Base-by-base conservation (phyloP, 2,113 vertebrate genomes). In the Pedionomus torquatus region DNA sequence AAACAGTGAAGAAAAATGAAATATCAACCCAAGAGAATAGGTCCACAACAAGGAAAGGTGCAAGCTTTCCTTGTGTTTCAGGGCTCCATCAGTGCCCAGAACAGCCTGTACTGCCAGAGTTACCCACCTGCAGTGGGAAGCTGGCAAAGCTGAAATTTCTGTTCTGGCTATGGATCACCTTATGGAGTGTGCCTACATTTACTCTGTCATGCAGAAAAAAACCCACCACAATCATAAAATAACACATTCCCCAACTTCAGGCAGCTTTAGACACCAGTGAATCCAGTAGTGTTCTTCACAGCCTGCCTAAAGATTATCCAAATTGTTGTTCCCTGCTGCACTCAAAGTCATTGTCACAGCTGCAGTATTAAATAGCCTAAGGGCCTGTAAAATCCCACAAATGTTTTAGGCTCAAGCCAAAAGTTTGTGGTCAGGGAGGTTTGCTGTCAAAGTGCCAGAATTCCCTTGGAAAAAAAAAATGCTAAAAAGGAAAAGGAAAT, bases 281-380 rank as follows among this genome's bases (percentile, higher is more conserved):
- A 79, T 70, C 26, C 43, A 64, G 43, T 41, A 18, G 49, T 65
- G 33, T 19, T 91, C 71, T 72, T 95, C 63, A 65, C 21, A 77
- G 49, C n/a, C 49, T 75, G 79, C 61, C 63, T 72, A 69, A 94
- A 88, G 13, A 39, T 5, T 37, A 52, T 77, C 55, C 51, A 94
- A 94, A 84, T 30, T 74, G 57, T 48, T 87, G 26, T 78, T 31
- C 30, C 28, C 69, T 75, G 44, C 74, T 93, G 64, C 13, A 15
- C 24, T 91, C 58, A 84, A 95, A 94, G n/a, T 66, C 77, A 68
- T 74, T 82, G 77, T 66, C 87, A 89, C 87, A 94, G 92, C 84
- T 93, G 87, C 74, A 81, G 15, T 31, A 87, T 43, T 66, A 57
- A 83, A 93, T 17, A 74, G 69, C 77, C 64, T 41, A 19, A 91